phyloP scores from a whole-genome alignment of 2,888 invertebrate species.

The Athalia cordata region DNA sequence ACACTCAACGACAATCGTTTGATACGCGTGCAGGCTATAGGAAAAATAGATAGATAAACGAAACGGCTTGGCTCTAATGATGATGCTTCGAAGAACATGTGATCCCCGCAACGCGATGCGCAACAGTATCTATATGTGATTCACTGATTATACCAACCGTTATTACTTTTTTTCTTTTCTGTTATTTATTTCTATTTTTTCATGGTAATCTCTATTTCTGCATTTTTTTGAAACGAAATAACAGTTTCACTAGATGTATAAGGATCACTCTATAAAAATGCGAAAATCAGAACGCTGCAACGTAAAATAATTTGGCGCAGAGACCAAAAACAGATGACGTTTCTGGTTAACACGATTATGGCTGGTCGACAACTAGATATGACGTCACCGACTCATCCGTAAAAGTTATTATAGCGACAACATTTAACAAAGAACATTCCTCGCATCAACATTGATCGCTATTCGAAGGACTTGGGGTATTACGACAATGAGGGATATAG shows the following conservation, averaged over 20 bases:
- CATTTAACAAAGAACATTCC: slow-evolving; percentile 32
- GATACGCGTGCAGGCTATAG: not conserved
- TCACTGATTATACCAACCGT: no score
- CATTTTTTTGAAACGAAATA: no score
- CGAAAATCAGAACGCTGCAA: not conserved
- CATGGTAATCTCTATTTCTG: no score
- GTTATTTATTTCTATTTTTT: no score
- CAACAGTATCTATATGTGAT: no score
- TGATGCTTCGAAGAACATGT: no score
- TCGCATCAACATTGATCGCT: not conserved
- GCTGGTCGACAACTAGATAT: not conserved
- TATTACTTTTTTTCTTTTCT: no score
- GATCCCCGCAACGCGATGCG: no score
- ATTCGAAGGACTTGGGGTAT: not conserved
- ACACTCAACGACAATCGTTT: no score
- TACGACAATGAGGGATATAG: no score
- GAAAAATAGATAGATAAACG: slow-evolving; percentile 9
- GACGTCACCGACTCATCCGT: slow-evolving; percentile 25
- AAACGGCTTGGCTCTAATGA: not conserved
- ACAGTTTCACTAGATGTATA: no score
- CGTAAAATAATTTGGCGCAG: slow-evolving; percentile 22
- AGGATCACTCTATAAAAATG: slow-evolving; percentile 1
- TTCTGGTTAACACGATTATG: not conserved
- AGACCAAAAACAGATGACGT: slow-evolving; percentile 29
- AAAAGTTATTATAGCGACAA: not conserved